Conservation (phyloP, 1,140 invertebrate genomes). For the Saccostrea cuccullata region DNA sequence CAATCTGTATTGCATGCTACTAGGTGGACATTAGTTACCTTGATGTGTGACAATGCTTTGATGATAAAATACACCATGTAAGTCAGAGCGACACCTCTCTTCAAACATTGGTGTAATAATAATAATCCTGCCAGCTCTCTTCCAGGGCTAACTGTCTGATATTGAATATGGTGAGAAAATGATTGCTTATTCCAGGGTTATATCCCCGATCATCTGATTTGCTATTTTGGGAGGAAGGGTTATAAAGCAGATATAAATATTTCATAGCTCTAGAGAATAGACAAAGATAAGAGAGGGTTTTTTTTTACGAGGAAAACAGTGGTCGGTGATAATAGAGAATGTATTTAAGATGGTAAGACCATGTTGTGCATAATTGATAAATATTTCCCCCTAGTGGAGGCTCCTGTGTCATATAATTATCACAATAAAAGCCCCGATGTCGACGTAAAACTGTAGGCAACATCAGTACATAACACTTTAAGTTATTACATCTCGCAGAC, state of each 20-base stretch:
- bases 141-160: background rate
- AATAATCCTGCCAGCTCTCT: background rate
- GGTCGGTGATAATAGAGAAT: background rate
- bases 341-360: constrained; percentile 16
- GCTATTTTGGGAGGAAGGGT: constrained; percentile 12
- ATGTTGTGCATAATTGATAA: constrained; percentile 2
- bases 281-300: background rate
- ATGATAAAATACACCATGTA: background rate
- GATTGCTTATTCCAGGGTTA: constrained; percentile 3
- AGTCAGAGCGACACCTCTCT: background rate
- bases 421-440: background rate
- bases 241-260: constrained; percentile 30
- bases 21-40: background rate
- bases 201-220: background rate
- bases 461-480: background rate
- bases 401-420: background rate
- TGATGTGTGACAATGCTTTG: background rate
- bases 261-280: background rate
- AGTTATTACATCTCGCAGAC: background rate
- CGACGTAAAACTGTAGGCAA: background rate
- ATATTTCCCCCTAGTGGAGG: background rate
- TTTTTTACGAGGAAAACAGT: background rate
- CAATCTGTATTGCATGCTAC: background rate
- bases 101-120: background rate
- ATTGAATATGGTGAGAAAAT: background rate